phyloP scores from a whole-genome alignment of 1,140 invertebrate genomes.

The Helicoverpa armigera region DNA sequence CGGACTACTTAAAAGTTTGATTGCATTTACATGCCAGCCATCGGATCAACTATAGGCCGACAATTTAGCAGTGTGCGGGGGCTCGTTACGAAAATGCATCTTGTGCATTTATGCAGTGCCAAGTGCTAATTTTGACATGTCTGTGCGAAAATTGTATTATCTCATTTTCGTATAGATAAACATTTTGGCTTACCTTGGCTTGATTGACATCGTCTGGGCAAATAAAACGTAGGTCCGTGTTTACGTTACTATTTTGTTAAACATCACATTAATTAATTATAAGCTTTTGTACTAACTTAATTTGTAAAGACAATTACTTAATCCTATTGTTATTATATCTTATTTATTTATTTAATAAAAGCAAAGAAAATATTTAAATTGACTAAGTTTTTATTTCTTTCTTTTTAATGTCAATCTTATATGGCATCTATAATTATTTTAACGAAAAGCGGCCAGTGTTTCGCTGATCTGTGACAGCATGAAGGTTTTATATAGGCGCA shows the following conservation, averaged over 20 bases:
- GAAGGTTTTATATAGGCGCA: too few relatives aligned
- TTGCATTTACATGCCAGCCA: background rate
- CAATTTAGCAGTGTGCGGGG: background rate
- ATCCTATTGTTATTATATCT: too few relatives aligned
- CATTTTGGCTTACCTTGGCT: background rate
- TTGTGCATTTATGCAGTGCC: background rate
- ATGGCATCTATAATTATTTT: too few relatives aligned
- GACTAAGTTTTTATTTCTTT: too few relatives aligned
- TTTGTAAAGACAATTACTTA: background rate
- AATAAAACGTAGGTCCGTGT: background rate
- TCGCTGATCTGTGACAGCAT: too few relatives aligned
- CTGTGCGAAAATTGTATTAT: background rate
- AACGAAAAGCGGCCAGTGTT: too few relatives aligned
- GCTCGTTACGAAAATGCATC: background rate
- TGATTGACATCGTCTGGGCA: background rate
- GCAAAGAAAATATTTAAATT: too few relatives aligned
- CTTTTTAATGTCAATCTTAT: too few relatives aligned
- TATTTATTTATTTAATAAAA: too few relatives aligned
- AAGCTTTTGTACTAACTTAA: background rate
- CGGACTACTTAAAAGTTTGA: background rate
- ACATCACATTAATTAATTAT: constrained; percentile 43
- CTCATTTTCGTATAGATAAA: background rate
- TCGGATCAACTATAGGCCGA: background rate
- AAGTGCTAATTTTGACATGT: background rate
- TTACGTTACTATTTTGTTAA: background rate